phyloP scores from a whole-genome alignment of 2,888 invertebrate genomes.

The Pristionchus entomophagus region DNA sequence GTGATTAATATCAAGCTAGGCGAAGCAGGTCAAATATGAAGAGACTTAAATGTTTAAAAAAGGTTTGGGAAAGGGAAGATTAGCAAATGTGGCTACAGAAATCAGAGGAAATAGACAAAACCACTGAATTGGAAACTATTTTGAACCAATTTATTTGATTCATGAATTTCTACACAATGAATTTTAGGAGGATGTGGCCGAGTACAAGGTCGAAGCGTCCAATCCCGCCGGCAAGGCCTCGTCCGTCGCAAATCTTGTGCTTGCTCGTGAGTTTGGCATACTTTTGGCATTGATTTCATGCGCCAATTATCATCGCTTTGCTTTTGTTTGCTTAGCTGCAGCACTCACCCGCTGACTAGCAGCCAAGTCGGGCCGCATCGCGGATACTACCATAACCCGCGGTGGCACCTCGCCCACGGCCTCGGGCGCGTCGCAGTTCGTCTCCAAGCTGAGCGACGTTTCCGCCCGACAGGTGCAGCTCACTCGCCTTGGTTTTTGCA shows the following conservation, averaged over 20 bases:
- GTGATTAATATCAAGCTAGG: conserved; percentile 82
- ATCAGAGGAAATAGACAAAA: no score
- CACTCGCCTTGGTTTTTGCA: neutral
- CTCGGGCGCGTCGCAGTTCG: conserved; percentile 69
- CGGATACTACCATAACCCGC: conserved; percentile 61
- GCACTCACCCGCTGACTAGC: conserved; percentile 45
- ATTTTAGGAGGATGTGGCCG: conserved; percentile 92
- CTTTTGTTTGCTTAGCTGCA: neutral
- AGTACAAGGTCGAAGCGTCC: conserved; percentile 86
- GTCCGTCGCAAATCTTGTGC: conserved; percentile 76
- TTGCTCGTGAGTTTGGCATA: conserved; percentile 61
- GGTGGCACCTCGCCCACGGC: conserved; percentile 53
- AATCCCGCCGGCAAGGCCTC: conserved; percentile 79
- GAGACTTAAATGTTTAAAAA: no score
- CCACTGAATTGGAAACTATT: no score
- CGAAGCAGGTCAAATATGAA: no score
- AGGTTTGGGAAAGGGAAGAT: no score
- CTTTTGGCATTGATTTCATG: neutral
- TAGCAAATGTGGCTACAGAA: no score
- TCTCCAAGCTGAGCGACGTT: conserved; percentile 69
- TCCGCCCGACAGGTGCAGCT: conserved; percentile 71
- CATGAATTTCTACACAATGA: conserved; percentile 82
- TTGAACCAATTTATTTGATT: no score
- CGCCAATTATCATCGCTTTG: no score
- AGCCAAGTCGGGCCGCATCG: conserved; percentile 65